phyloP scores from a whole-genome alignment of 2,888 invertebrate genomes.

The Lutraria lutraria region DNA sequence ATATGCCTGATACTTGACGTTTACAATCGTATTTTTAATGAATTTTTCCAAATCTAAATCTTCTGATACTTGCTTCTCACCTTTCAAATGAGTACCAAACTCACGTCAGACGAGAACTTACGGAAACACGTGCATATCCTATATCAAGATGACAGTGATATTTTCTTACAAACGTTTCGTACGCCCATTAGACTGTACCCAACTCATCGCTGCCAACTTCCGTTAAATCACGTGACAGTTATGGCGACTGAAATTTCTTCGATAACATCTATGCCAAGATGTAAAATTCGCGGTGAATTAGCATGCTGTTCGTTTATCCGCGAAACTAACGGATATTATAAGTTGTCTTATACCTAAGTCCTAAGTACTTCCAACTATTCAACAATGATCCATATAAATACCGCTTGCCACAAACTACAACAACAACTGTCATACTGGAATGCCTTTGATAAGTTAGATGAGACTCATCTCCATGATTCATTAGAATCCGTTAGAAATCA shows the following conservation, averaged over 20 bases:
- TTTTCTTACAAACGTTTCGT: conserved; percentile 52
- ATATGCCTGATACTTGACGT: neutral
- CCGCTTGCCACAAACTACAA: conserved; percentile 15
- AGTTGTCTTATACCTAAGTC: neutral
- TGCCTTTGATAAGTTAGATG: conserved; percentile 20
- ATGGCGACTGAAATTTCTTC: conserved; percentile 49
- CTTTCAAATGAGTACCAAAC: neutral
- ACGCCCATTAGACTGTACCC: conserved; percentile 60
- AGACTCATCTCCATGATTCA: neutral
- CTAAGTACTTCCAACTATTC: conserved; percentile 18
- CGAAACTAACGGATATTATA: conserved; percentile 21
- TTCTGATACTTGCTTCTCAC: neutral
- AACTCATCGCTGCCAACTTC: conserved; percentile 58
- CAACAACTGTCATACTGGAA: conserved; percentile 31
- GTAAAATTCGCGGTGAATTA: conserved; percentile 58
- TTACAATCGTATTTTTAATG: neutral
- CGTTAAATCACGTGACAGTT: conserved; percentile 51
- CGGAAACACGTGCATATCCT: conserved; percentile 28
- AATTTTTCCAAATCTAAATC: neutral
- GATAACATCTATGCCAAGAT: conserved; percentile 56
- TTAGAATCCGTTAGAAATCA: neutral
- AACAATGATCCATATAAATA: neutral
- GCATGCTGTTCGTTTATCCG: conserved; percentile 10
- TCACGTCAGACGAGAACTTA: neutral
- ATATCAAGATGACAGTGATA: conserved; percentile 53